phyloP scores from a whole-genome alignment of 2,797 vertebrate genomes.

The Molothrus aeneus region DNA sequence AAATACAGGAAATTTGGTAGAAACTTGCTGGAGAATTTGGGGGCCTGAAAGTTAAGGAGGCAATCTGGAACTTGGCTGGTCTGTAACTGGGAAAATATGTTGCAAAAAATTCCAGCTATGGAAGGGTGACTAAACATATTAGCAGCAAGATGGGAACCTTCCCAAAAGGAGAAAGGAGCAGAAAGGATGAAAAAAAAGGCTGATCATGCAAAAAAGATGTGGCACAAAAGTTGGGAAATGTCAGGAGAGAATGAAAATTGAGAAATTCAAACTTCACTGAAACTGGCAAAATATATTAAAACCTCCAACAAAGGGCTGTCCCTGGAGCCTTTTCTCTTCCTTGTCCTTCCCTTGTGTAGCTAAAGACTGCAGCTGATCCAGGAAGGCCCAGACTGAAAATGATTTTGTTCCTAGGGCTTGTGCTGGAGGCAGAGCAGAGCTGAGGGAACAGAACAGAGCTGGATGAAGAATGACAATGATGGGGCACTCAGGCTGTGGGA shows the following conservation, averaged over 20 bases:
- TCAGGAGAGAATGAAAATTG: neutral
- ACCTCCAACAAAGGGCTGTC: neutral
- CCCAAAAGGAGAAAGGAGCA: neutral
- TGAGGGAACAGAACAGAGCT: neutral
- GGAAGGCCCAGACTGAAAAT: neutral
- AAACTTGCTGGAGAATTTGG: neutral
- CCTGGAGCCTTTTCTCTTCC: neutral
- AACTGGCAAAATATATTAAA: neutral
- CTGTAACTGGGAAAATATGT: neutral
- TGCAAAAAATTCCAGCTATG: neutral
- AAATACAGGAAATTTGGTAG: neutral
- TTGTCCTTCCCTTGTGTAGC: neutral
- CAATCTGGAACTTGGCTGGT: neutral
- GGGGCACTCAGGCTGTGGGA: neutral
- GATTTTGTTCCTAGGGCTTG: neutral
- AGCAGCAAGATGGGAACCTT: neutral
- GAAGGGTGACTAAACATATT: neutral
- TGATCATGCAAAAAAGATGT: neutral
- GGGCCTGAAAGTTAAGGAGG: neutral
- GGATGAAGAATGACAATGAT: neutral
- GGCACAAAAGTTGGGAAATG: neutral
- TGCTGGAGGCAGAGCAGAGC: neutral
- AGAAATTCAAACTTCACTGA: neutral
- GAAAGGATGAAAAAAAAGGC: neutral
- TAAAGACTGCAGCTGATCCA: constrained; percentile 4